Base-by-base conservation (phyloP, 2,113 vertebrate species). In the Hippocampus comes region DNA sequence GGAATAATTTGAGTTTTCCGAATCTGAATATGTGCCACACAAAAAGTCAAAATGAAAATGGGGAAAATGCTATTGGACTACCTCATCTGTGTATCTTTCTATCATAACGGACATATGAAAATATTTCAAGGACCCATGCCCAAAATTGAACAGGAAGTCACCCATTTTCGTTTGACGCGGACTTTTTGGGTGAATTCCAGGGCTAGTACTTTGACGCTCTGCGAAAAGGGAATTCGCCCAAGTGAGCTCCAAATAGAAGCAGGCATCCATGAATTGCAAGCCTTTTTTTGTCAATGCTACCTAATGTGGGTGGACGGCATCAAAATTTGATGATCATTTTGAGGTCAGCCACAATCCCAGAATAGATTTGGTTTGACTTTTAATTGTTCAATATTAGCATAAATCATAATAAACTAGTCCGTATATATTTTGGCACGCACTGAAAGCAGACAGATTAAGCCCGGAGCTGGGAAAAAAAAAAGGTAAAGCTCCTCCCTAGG, bases 401-500 rank as follows among this genome's bases (percentile, higher is more conserved):
- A 61, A 61, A 61, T 46, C 12, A 49, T 49, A 1, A 18, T 5
- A 18, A 65, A n/a, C 41, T 14, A 51, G 64, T 10, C 46, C 3
- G 12, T 7, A 48, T 61, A 20, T 21, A 42, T 65, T 56, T 72
- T 27, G 48, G 53, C 53, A 30, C n/a, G 38, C 21, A 2, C 25
- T 41, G 53, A 46, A 6, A 59, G 61, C n/a, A 71, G 11, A 71
- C 51, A 55, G 5, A 70, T 59, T 75, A 61, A 46, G 71, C 67
- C 71, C 46, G 21, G 43, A 74, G 77, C 72, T 34, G 61, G 53
- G 34, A 38, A 46, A 48, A 66, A 75, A 72, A 80, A 51, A 51
- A 6, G 17, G 77, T 82, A 66, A 25, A 51, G 38, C 41, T 63
- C 11, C 76, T 61, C 82, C 80, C 67, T 43, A 61, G 75, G 79